Evolutionary conservation across 2,888 invertebrate species (phyloP).

Genomic region (Diachrysia chrysitis): DNA sequence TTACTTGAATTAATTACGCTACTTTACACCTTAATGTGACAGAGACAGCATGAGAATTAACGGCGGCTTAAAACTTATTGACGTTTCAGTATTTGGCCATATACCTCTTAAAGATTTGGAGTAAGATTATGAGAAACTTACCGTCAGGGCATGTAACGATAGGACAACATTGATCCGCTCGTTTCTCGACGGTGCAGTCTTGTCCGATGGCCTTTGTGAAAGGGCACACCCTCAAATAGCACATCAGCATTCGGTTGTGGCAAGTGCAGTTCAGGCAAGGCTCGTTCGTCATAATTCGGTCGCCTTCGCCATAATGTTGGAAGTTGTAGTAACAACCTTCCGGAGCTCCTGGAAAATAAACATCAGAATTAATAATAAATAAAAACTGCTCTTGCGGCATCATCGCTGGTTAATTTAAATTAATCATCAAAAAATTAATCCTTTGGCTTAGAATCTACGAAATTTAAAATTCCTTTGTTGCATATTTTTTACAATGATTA

Average conservation of each 20-base stretch:
- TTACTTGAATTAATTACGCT: no score
- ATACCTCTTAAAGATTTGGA: neutral
- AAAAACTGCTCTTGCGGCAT: no score
- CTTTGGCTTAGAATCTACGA: no score
- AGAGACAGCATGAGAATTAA: no score
- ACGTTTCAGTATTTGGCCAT: no score
- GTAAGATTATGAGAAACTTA: conserved; percentile 78
- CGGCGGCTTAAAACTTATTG: no score
- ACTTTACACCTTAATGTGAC: no score
- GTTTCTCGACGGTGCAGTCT: conserved; percentile 96
- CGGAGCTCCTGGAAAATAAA: conserved; percentile 84
- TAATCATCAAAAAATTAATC: no score
- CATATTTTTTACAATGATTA: no score
- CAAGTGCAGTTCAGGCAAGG: conserved; percentile 98
- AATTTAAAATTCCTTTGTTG: no score
- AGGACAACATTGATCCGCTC: conserved; percentile 97
- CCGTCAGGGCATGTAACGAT: conserved; percentile 98
- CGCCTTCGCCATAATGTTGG: conserved; percentile 97
- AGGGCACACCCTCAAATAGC: conserved; percentile 97
- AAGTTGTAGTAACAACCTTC: conserved; percentile 98
- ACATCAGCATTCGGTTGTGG: conserved; percentile 98
- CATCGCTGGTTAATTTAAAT: no score
- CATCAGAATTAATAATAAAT: neutral
- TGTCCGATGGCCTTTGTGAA: conserved; percentile 98
- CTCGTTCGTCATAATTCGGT: conserved; percentile 97